These are phyloP conservation scores for Gadus chalcogrammus DNA, from an alignment of 2,113 vertebrate genomes.

Conservation along the genomic window DNA sequence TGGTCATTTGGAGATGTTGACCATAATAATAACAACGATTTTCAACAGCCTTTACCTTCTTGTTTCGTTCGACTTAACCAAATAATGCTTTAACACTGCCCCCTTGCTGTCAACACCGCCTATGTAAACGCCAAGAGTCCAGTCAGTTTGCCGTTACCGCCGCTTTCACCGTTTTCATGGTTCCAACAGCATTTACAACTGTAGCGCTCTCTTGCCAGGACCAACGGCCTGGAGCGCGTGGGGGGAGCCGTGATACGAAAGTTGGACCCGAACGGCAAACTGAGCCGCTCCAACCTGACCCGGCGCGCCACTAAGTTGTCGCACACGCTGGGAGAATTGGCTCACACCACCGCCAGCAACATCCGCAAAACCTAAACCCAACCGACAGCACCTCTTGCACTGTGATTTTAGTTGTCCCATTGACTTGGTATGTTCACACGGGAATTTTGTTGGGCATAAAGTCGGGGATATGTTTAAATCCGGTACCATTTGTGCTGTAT, in stretches of 20 bases:
- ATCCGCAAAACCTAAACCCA: constrained; percentile 56
- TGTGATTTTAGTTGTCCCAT: too few relatives aligned
- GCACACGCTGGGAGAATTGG: constrained; percentile 51
- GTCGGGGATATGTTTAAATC: too few relatives aligned
- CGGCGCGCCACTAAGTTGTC: constrained; percentile 51
- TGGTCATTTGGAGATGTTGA: too few relatives aligned
- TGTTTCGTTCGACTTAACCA: neutral
- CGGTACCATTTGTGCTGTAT: too few relatives aligned
- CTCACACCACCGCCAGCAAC: constrained; percentile 50
- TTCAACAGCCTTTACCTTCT: too few relatives aligned
- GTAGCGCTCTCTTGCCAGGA: constrained; percentile 16
- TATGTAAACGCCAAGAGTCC: too few relatives aligned
- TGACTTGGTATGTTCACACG: too few relatives aligned
- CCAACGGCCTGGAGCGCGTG: constrained; percentile 11
- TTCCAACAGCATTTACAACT: too few relatives aligned
- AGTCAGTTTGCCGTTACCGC: too few relatives aligned
- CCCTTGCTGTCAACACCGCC: neutral
- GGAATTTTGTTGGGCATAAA: too few relatives aligned
- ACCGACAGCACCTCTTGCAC: constrained; percentile 21
- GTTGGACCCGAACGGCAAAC: constrained; percentile 63
- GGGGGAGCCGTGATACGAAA: constrained; percentile 54
- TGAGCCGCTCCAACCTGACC: constrained; percentile 58
- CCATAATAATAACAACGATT: too few relatives aligned
- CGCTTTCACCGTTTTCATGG: too few relatives aligned
- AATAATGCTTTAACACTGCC: neutral